A percentile compares a stretch with the other conserved stretches of the same genome.
phyloP scores from a whole-genome alignment of 2,113 vertebrate species.

The Labeo rohita region DNA sequence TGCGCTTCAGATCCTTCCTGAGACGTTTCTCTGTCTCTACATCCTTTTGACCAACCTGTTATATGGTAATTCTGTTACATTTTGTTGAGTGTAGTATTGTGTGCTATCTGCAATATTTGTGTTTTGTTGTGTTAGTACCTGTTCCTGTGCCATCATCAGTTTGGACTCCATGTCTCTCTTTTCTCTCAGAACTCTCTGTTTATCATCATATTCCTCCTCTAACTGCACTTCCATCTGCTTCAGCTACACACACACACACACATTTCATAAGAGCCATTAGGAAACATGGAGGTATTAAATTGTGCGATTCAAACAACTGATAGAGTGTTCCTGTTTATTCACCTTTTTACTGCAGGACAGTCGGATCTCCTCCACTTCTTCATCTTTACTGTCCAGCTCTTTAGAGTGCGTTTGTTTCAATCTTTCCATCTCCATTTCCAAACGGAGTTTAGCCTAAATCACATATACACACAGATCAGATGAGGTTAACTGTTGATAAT shows the following conservation, averaged over 20 bases:
- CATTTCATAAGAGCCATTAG: conserved; percentile 45
- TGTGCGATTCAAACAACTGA: neutral
- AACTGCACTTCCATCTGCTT: conserved; percentile 97
- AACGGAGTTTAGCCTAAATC: conserved; percentile 89
- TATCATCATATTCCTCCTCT: conserved; percentile 96
- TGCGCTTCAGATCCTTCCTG: conserved; percentile 94
- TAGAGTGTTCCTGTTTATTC: conserved; percentile 17
- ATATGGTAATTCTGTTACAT: neutral
- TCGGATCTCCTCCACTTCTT: conserved; percentile 95
- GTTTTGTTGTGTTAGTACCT: conserved; percentile 77
- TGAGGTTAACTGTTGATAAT: neutral
- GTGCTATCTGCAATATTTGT: neutral
- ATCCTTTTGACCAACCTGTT: conserved; percentile 88
- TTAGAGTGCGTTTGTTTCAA: conserved; percentile 91
- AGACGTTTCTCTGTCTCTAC: conserved; percentile 92
- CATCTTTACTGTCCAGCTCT: conserved; percentile 93
- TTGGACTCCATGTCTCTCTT: conserved; percentile 92
- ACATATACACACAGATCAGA: conserved; percentile 1
- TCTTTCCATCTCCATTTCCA: conserved; percentile 98
- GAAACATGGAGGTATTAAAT: neutral
- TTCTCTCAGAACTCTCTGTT: conserved; percentile 94
- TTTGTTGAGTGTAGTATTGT: neutral
- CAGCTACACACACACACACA: conserved; percentile 73
- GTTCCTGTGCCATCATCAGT: conserved; percentile 85
- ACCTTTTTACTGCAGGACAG: conserved; percentile 98